Percentiles rank a stretch among this genome's conserved stretches.
These are phyloP conservation scores for Cyrtonyx montezumae DNA, from an alignment of 2,113 vertebrate species.

Conservation along the genomic window DNA sequence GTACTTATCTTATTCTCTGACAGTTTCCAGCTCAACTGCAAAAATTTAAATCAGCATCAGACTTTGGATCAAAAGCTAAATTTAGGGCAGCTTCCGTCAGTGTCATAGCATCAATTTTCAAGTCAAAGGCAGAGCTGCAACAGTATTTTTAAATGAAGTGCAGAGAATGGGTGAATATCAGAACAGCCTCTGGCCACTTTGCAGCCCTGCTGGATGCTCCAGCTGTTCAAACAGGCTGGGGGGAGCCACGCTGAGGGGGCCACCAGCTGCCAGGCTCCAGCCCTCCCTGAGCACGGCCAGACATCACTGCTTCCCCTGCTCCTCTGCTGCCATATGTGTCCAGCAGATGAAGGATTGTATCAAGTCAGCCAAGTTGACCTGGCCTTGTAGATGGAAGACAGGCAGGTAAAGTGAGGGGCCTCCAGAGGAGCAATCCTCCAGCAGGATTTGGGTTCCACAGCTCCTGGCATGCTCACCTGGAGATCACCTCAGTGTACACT, in stretches of 20 bases:
- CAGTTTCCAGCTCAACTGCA: background rate
- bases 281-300: background rate
- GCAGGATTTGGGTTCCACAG: background rate
- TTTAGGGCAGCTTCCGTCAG: background rate
- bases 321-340: background rate
- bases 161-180: background rate
- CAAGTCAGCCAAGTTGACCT: background rate
- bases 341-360: background rate
- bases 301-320: accelerated
- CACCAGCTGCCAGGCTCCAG: conserved; percentile 13
- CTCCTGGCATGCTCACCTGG: background rate
- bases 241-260: background rate
- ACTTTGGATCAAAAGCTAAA: background rate
- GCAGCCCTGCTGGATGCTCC: conserved; percentile 49
- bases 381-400: background rate
- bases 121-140: background rate
- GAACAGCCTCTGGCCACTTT: conserved; percentile 11
- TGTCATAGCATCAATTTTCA: background rate
- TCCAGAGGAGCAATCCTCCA: background rate
- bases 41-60: background rate
- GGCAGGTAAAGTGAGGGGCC: background rate
- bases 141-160: conserved; percentile 13
- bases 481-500: background rate
- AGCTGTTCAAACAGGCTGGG: conserved; percentile 56
- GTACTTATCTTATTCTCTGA: background rate